Base-by-base conservation (phyloP, 2,797 vertebrate genomes). In the Ambastaia sidthimunki region DNA sequence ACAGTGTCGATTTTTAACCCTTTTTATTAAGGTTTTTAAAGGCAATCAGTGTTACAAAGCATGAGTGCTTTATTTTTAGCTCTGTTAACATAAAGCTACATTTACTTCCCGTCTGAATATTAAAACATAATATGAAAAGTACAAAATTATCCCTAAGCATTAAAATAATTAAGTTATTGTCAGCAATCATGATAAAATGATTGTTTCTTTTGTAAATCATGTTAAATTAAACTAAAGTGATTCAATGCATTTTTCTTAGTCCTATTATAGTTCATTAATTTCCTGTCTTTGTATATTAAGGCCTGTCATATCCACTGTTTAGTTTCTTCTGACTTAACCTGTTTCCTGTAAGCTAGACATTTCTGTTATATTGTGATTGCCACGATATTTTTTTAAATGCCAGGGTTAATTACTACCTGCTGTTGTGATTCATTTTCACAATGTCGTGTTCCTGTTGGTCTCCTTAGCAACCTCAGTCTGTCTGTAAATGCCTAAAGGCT, bases 311-410 rank as follows among this genome's bases (percentile, higher is more conserved):
- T 74, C 74, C 18, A 48, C 41, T 79, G 57, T 80, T 65, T 47
- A 68, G 59, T 77, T 85, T 72, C 28, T 48, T 79, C 69, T 65
- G 25, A 41, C 71, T 80, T 59, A 75, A 82, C 54, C 74, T 78
- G 74, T 71, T 81, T 62, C 23, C 28, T 55, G 37, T 44, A 65
- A 67, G 82, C 68, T 70, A 50, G 69, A 79, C 77, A 41, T 76
- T 71, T 84, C 71, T 69, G 54, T 76, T 80, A 37, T 84, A 67
- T 82, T 37, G 16, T 83, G 84, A 86, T 85, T 82, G 80, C 81
- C 71, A 81, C 84, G 78, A 81, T 37, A 37, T 85, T 76, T 83
- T 86, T 63, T 85, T 76, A 86, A 85, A 85, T 87, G 84, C 85
- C 83, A 84, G 85, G 77, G 76, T 82, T 82, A 84, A 86, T 85